Conservation (phyloP, 2,888 invertebrate genomes). For the Mythimna albipuncta region DNA sequence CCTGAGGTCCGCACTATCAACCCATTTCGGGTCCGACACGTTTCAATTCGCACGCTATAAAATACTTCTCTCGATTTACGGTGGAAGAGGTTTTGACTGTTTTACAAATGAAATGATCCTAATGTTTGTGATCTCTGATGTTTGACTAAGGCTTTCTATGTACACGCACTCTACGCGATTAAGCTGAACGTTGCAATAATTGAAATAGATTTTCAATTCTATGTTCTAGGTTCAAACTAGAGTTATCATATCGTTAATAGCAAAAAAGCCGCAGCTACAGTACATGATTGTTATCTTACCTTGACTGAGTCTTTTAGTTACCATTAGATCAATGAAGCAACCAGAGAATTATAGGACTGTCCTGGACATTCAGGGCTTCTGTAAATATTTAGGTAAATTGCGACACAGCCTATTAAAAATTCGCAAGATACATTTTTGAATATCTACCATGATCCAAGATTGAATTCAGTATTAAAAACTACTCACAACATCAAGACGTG, state of each 20-base stretch:
- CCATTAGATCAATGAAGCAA: conserved; percentile 33
- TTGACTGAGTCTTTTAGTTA: conserved; percentile 23
- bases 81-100: conserved; percentile 9
- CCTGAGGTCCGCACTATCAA: conserved; percentile 54
- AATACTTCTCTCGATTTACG: conserved; percentile 52
- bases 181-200: conserved; percentile 4
- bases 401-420: conserved; percentile 19
- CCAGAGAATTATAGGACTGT: neutral
- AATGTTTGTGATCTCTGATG: conserved; percentile 21
- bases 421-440: conserved; percentile 1
- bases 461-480: conserved; percentile 17
- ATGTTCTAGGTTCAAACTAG: conserved; percentile 15
- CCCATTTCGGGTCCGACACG: conserved; percentile 57
- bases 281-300: conserved; percentile 27
- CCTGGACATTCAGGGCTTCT: conserved; percentile 24
- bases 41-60: conserved; percentile 58
- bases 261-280: conserved; percentile 22
- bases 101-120: conserved; percentile 14
- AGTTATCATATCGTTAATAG: neutral
- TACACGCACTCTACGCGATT: conserved; percentile 7
- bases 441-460: neutral
- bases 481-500: conserved; percentile 48
- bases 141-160: conserved; percentile 6
- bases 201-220: conserved; percentile 14
- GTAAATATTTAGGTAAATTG: conserved; percentile 28